Evolutionary conservation across 1,140 invertebrate species (phyloP).

Genomic region (Pteromalus puparum): DNA sequence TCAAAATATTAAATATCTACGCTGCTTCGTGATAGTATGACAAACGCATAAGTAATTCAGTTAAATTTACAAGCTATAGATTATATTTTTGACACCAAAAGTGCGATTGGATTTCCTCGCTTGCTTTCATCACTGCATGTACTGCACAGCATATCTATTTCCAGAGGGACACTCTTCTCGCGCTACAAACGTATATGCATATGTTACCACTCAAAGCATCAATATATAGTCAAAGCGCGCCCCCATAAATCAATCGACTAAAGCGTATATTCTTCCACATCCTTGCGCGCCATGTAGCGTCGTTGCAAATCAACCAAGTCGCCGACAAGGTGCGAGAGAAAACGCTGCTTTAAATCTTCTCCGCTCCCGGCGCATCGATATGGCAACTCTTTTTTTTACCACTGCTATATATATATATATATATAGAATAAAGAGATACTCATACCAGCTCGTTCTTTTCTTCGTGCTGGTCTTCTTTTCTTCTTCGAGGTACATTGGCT

Average conservation of each 20-base stretch:
- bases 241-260: constrained; percentile 10
- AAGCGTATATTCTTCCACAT: background rate
- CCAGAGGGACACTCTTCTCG: background rate
- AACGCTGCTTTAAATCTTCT: constrained; percentile 1
- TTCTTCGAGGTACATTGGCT: background rate
- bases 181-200: background rate
- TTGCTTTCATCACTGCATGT: too few species aligned
- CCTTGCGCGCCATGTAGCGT: background rate
- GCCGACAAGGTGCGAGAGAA: background rate
- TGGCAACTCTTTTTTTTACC: background rate
- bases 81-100: background rate
- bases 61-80: background rate
- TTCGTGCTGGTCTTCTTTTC: background rate
- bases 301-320: background rate
- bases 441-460: background rate
- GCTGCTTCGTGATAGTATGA: too few species aligned
- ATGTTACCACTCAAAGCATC: background rate
- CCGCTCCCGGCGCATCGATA: background rate
- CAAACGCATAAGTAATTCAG: too few species aligned
- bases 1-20: too few species aligned
- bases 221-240: background rate
- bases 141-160: background rate
- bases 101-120: background rate
- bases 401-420: background rate
- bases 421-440: background rate